Conservation (phyloP, 2,888 invertebrate genomes). For the Protodeltote pygarga region DNA sequence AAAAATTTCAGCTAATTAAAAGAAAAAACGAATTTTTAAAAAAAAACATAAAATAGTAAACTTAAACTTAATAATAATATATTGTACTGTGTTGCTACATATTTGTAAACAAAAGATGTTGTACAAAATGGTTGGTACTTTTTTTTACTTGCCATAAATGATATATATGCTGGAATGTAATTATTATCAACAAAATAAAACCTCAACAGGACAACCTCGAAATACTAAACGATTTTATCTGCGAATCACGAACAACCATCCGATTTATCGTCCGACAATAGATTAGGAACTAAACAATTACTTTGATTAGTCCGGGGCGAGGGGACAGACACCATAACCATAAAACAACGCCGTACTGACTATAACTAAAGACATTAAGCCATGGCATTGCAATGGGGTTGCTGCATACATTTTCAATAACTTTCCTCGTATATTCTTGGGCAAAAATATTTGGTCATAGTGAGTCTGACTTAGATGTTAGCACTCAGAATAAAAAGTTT, state of each 20-base stretch:
- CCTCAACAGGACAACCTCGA: constrained; percentile 15
- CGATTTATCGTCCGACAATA: constrained; percentile 25
- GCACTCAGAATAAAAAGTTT: constrained; percentile 13
- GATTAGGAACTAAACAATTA: constrained; percentile 46
- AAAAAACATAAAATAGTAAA: no score
- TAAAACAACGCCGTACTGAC: constrained; percentile 26
- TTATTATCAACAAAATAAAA: constrained; percentile 8
- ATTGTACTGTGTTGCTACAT: no score
- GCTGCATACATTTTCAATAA: constrained; percentile 44
- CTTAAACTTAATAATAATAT: no score
- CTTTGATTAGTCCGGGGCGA: constrained; percentile 34
- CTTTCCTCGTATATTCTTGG: constrained; percentile 18
- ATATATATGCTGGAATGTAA: no score
- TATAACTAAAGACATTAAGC: constrained; percentile 31
- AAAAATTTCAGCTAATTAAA: no score
- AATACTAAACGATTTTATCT: constrained; percentile 22
- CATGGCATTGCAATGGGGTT: constrained; percentile 24
- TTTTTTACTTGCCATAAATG: no score
- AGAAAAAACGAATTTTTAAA: no score
- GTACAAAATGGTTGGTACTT: no score
- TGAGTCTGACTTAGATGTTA: constrained; percentile 15
- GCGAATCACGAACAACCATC: constrained; percentile 30
- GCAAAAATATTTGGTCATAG: constrained; percentile 24
- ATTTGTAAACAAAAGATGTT: no score
- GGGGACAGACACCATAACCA: constrained; percentile 17